These are phyloP conservation scores for Parasteatoda lunata DNA, from an alignment of 2,888 invertebrate species.

Conservation along the genomic window DNA sequence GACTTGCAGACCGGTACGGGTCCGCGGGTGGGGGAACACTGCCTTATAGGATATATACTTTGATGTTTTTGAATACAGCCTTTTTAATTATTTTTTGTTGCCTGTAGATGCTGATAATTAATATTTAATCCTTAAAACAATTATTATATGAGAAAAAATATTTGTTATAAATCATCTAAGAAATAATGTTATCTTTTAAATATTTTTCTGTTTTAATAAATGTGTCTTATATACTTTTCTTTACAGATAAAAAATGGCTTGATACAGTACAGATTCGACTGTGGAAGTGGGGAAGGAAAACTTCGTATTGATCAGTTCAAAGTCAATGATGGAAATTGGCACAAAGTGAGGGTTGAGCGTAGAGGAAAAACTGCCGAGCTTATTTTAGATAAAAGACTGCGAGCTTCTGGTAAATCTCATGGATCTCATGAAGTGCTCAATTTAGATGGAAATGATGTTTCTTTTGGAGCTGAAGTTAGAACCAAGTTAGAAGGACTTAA, in stretches of 20 bases:
- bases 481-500: conserved; percentile 75
- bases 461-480: conserved; percentile 75
- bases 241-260: conserved; percentile 54
- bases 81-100: too few relatives aligned
- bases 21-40: too few relatives aligned
- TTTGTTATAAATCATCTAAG: too few relatives aligned
- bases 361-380: conserved; percentile 86
- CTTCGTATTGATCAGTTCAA: conserved; percentile 85
- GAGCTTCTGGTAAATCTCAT: conserved; percentile 82
- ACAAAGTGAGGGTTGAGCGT: conserved; percentile 84
- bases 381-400: conserved; percentile 84
- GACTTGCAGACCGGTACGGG: too few relatives aligned
- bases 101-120: too few relatives aligned
- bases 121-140: too few relatives aligned
- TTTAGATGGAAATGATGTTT: conserved; percentile 79
- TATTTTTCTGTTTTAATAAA: too few relatives aligned
- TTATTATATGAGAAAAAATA: too few relatives aligned
- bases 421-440: conserved; percentile 89
- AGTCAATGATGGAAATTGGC: conserved; percentile 90
- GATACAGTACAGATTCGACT: conserved; percentile 84
- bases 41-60: too few relatives aligned
- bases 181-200: too few relatives aligned
- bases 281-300: conserved; percentile 91
- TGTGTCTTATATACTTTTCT: background rate
- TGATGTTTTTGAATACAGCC: too few relatives aligned